Conservation (phyloP, 2,113 vertebrate genomes). For the Felis catus region DNA sequence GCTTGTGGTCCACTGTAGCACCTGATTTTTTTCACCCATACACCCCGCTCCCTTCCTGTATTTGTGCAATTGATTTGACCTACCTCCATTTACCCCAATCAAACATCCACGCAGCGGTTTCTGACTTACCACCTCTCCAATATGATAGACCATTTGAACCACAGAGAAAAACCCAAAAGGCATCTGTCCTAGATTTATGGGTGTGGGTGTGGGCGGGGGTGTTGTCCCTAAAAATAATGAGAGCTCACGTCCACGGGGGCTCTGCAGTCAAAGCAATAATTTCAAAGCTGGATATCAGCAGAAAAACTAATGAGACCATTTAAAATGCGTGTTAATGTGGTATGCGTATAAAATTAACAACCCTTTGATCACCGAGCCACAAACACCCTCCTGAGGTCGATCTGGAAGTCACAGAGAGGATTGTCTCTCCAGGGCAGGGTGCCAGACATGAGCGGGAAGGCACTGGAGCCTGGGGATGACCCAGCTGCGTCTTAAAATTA, state of each 20-base stretch:
- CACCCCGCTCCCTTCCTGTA: not conserved
- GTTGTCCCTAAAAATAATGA: conserved; percentile 41
- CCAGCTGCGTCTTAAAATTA: conserved; percentile 65
- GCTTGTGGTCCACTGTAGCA: not conserved
- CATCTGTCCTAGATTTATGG: conserved; percentile 40
- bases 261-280: conserved; percentile 40
- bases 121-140: not conserved
- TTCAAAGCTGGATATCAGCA: conserved; percentile 65
- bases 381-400: conserved; percentile 47
- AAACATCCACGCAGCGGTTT: not conserved
- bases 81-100: not conserved
- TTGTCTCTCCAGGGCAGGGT: not conserved
- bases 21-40: not conserved
- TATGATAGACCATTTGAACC: not conserved
- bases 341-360: conserved; percentile 64
- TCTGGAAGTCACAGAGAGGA: conserved; percentile 22
- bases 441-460: conserved; percentile 4
- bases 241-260: not conserved
- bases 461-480: not conserved
- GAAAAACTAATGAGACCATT: conserved; percentile 62
- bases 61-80: not conserved
- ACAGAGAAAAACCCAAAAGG: not conserved
- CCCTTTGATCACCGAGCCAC: conserved; percentile 48
- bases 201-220: not conserved
- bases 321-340: conserved; percentile 38